Conservation (phyloP, 2,888 invertebrate species). For the Drosophila macrospina region DNA sequence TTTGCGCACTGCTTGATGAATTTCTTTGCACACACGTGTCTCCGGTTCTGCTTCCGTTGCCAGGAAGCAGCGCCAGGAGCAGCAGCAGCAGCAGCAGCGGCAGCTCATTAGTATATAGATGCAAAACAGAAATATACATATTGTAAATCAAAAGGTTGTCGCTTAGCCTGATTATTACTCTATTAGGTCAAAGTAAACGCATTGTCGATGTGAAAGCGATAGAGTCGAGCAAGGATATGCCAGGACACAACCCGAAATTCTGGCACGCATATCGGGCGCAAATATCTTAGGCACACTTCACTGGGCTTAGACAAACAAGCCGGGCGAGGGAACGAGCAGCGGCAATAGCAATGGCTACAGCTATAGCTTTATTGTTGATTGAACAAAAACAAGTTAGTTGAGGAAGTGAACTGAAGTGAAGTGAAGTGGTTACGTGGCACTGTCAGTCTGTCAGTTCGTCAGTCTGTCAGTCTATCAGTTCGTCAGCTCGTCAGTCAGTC, state of each 20-base stretch:
- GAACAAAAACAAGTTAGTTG: constrained; percentile 70
- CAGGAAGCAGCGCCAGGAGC: constrained; percentile 55
- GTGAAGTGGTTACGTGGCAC: constrained; percentile 63
- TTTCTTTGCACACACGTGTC: constrained; percentile 64
- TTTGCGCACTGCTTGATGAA: constrained; percentile 37
- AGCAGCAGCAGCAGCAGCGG: not conserved
- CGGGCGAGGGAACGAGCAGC: not conserved
- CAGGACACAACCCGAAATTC: constrained; percentile 47
- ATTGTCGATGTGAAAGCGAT: constrained; percentile 41
- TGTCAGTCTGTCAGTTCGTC: constrained; percentile 29
- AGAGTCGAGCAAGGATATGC: constrained; percentile 46
- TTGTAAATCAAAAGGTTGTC: constrained; percentile 36
- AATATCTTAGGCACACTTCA: constrained; percentile 77
- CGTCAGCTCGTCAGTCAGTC: constrained; percentile 26
- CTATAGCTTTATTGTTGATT: constrained; percentile 70
- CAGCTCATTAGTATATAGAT: constrained; percentile 64
- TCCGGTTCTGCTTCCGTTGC: constrained; percentile 54
- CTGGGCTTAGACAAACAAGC: constrained; percentile 71
- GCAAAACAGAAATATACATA: constrained; percentile 43
- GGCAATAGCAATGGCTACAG: constrained; percentile 23
- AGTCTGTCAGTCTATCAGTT: constrained; percentile 44
- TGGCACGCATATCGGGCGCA: constrained; percentile 63
- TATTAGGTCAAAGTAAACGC: constrained; percentile 58
- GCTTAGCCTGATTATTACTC: constrained; percentile 59
- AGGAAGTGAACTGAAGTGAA: constrained; percentile 38